Evolutionary conservation across 92 coral and sea anemone genomes (phyloP).

Genomic region (Zoanthus gigantus): DNA sequence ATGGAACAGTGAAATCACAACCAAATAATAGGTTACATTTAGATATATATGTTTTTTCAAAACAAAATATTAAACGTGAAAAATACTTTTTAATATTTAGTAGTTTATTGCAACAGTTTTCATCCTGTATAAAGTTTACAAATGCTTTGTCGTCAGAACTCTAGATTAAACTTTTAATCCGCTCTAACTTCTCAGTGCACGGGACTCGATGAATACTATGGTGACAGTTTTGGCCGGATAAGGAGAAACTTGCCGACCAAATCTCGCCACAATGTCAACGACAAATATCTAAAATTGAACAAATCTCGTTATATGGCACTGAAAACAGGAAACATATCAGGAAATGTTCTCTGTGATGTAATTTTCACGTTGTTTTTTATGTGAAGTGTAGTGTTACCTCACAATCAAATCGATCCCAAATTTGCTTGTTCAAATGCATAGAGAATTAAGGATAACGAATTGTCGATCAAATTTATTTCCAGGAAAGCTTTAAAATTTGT

Average conservation of each 20-base stretch:
- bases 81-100: too few relatives aligned
- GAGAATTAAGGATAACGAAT: neutral
- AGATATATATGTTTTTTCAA: too few relatives aligned
- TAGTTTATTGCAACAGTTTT: neutral
- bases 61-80: too few relatives aligned
- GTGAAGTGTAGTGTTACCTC: neutral
- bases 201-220: neutral
- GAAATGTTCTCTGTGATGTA: constrained; percentile 19
- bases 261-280: neutral
- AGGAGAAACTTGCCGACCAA: constrained; percentile 6
- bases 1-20: too few relatives aligned
- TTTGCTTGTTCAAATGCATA: neutral
- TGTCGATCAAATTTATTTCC: neutral
- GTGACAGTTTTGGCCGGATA: neutral
- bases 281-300: neutral
- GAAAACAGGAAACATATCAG: constrained; percentile 24
- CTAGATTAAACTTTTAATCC: neutral
- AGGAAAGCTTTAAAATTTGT: neutral
- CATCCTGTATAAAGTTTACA: neutral
- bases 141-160: neutral
- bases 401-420: too few relatives aligned
- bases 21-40: too few relatives aligned
- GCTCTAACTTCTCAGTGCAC: neutral
- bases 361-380: constrained; percentile 21
- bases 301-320: constrained; percentile 23